A percentile compares a stretch with the other conserved stretches of the same genome.
These are phyloP conservation scores for Malacosoma neustria DNA, from an alignment of 2,888 invertebrate species.

Conservation along the genomic window DNA sequence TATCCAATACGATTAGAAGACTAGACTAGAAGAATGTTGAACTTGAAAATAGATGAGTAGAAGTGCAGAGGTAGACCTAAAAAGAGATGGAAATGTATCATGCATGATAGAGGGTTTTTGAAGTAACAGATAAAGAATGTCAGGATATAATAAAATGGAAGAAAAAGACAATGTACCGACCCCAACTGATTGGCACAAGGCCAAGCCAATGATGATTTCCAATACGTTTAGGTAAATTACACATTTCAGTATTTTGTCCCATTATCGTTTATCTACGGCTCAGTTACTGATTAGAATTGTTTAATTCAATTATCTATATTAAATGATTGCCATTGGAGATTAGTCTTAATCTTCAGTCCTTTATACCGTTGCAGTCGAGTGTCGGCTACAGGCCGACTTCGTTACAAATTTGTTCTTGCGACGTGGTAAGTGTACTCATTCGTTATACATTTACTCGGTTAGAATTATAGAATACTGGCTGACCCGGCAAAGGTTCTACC, in stretches of 20 bases:
- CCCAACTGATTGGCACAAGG: too few relatives aligned
- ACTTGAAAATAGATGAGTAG: too few relatives aligned
- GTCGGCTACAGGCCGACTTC: constrained; percentile 36
- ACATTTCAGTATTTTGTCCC: neutral
- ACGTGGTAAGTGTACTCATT: constrained; percentile 39
- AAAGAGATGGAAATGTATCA: too few relatives aligned
- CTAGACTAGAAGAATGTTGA: too few relatives aligned
- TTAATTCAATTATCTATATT: constrained; percentile 20
- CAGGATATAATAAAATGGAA: constrained; percentile 3
- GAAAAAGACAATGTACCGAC: neutral
- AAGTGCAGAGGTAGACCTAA: too few relatives aligned
- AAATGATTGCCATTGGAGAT: constrained; percentile 17
- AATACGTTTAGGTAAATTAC: constrained; percentile 1
- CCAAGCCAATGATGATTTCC: too few relatives aligned
- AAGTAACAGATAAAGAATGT: too few relatives aligned
- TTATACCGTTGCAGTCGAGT: constrained; percentile 41
- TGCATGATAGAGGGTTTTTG: neutral
- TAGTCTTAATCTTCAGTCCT: constrained; percentile 34
- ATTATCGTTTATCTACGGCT: constrained; percentile 3
- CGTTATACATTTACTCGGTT: too few relatives aligned
- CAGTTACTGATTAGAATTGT: constrained; percentile 3
- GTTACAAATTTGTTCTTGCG: constrained; percentile 12
- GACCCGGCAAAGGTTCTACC: too few relatives aligned
- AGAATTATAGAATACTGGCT: too few relatives aligned
- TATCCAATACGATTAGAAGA: too few relatives aligned